These are phyloP conservation scores for Harpagifer antarcticus DNA, from an alignment of 2,797 vertebrate genomes.

Conservation along the genomic window DNA sequence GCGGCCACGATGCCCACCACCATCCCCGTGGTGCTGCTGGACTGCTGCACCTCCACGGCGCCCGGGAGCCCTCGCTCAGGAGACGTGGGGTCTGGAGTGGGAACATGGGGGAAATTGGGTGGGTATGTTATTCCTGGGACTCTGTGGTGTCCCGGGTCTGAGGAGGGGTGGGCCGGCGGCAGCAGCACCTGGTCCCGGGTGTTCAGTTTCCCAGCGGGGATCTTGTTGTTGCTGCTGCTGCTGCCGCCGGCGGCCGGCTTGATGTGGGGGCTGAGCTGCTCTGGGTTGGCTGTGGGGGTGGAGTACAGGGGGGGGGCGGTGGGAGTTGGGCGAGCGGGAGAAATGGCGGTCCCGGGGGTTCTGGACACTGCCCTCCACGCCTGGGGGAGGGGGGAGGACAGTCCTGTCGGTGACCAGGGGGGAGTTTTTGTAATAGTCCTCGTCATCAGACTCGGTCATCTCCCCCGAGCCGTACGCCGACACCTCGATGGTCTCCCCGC, in stretches of 20 bases:
- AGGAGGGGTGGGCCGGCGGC: conserved; percentile 85
- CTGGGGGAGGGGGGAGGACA: conserved; percentile 87
- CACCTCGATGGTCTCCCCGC: conserved; percentile 92
- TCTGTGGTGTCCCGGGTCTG: conserved; percentile 85
- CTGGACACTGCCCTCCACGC: conserved; percentile 77
- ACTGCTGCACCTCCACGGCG: conserved; percentile 94
- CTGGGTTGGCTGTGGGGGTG: conserved; percentile 80
- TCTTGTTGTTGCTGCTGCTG: conserved; percentile 80
- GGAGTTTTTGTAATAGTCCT: conserved; percentile 94
- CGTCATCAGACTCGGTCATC: conserved; percentile 94
- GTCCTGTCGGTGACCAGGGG: conserved; percentile 92
- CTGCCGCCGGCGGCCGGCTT: conserved; percentile 71
- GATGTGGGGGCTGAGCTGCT: conserved; percentile 78
- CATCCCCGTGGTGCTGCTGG: conserved; percentile 96
- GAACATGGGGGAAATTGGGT: conserved; percentile 91
- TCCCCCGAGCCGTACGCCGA: conserved; percentile 95
- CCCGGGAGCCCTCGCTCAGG: conserved; percentile 90
- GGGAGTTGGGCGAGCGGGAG: conserved; percentile 82
- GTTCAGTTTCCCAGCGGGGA: conserved; percentile 95
- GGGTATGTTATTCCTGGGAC: conserved; percentile 88
- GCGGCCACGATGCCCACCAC: conserved; percentile 96
- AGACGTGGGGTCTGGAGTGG: conserved; percentile 92
- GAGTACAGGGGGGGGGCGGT: conserved; percentile 78
- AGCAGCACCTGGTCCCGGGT: conserved; percentile 90
- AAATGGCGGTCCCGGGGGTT: conserved; percentile 83